A percentile compares a stretch with the other conserved stretches of the same genome.
Evolutionary conservation across 2,113 vertebrate species (phyloP).

Genomic region (Myocastor coypus): DNA sequence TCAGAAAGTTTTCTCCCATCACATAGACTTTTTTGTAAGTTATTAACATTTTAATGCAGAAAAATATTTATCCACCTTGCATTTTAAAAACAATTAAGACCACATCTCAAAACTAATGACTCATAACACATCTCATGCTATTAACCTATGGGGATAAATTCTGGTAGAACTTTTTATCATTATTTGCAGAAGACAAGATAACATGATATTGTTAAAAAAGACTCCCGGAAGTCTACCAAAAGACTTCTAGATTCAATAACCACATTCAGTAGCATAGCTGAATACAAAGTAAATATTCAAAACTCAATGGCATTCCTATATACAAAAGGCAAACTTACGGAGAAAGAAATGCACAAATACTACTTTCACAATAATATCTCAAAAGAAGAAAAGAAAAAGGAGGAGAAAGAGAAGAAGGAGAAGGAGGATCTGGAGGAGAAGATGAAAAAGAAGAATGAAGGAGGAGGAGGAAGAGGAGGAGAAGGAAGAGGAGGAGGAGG

Average conservation of each 20-base stretch:
- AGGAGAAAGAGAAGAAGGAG: too few species aligned
- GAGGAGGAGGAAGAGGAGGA: too few species aligned
- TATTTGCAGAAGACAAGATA: neutral
- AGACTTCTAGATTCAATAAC: neutral
- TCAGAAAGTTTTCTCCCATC: neutral
- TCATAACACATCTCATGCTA: conserved; percentile 87
- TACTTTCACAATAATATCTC: neutral
- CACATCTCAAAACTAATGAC: conserved; percentile 86
- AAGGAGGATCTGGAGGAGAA: too few species aligned
- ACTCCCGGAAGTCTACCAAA: neutral
- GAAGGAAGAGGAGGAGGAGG: too few species aligned
- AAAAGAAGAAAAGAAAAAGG: too few species aligned
- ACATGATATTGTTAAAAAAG: neutral
- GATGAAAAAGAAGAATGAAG: too few species aligned
- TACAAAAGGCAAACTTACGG: too few species aligned
- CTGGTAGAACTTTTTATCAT: conserved; percentile 81
- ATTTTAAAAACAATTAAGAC: conserved; percentile 82
- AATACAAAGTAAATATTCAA: neutral
- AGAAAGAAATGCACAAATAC: neutral
- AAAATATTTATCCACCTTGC: conserved; percentile 82
- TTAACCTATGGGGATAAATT: conserved; percentile 84
- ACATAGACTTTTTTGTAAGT: conserved; percentile 58
- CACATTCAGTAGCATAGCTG: neutral
- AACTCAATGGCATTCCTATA: neutral
- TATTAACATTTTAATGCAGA: conserved; percentile 77